Evolutionary conservation across 2,888 invertebrate genomes (phyloP), one percentile per base, ranked within the genome.

Genomic region (Electrophaes corylata): DNA sequence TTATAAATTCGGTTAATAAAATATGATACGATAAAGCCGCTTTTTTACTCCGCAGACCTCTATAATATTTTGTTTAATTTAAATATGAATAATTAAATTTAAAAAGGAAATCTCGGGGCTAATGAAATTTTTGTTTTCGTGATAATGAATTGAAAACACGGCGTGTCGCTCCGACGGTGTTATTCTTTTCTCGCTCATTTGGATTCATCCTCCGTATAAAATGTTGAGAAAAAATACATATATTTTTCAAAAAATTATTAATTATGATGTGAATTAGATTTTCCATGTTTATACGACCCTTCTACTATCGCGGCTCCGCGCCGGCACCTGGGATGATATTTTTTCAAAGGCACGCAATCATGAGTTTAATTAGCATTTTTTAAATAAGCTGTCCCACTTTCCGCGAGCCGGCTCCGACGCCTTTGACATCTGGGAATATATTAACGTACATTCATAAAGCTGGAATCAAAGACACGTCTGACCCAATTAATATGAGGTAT

Each of bases 31-130:
- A 91, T 90, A 91, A 89, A 87, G 84, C 88, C 83, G 86, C 83
- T 78, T 78, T 76, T 78, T 72, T 71, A 67, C 69, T 77, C 81
- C 78, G 76, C 84, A 80, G 84, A 85, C 89, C 88, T 88, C 88
- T 90, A 91, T 91, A 91, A 90, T 91, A 90, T 91, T 91, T 87
- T 91, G 90, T 91, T 90, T 90, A 91, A 91, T 91, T 91, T 90
- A 91, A 91, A 91, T 90, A 90, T 91, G 90, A 90, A 91, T 91
- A 91, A 91, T 91, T 91, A 88, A 90, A 88, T 89, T 87, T 86
- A 87, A 89, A 90, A 89, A 88, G 86, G 89, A 88, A 90, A 89
- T 88, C 90, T 88, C 85, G 76, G 85, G 79, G 86, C 86, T 91
- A 91, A 91, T 91, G 90, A 90, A 90, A 87, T 90, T 90, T 90